Evolutionary conservation across 2,888 invertebrate species (phyloP), one percentile per base, ranked within the genome.

Genomic region (Oxycera nigricornis): DNA sequence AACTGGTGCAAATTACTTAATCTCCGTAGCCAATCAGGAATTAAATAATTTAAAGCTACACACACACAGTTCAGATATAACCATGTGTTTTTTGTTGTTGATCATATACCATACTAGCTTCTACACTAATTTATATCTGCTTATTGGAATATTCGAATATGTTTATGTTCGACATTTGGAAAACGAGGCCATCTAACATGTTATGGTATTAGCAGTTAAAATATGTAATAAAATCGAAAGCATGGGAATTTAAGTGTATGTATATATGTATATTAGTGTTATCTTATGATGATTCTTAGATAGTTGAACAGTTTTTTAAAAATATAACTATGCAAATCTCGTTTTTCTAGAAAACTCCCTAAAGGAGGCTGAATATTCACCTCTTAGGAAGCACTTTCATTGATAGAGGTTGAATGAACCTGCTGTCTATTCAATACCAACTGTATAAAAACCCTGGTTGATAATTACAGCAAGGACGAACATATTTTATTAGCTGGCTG

Each of bases 81-180:
- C 11, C 46, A 46, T 46, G 46, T 14, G 46, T 14, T 46, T 46
- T 2, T 3, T 35, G 6, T 6, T 7, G 35, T 35, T 7, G 35
- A 35, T 35, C 6, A 35, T 35, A 7, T 35, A n/a, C n/a, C n/a
- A n/a, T n/a, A n/a, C n/a, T n/a, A n/a, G n/a, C n/a, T n/a, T n/a
- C n/a, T n/a, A n/a, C n/a, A n/a, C n/a, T n/a, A n/a, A n/a, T n/a
- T n/a, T n/a, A 14, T 1, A 39, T 39, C 39, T 7, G 14, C 2
- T 61, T 61, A 61, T 28, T 50, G 6, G 7, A 46, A 68, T 50
- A 68, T 68, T 50, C 59, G 11, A 72, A 72, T 26, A 59, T 57
- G 22, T 59, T 59, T 39, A 57, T 72, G 72, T 72, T 72, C 72
- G 72, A 72, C 72, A 72, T 72, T 72, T 72, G 52, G 39, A 39